Conservation (phyloP, 2,888 invertebrate species). For the Synanthedon tipuliformis region DNA sequence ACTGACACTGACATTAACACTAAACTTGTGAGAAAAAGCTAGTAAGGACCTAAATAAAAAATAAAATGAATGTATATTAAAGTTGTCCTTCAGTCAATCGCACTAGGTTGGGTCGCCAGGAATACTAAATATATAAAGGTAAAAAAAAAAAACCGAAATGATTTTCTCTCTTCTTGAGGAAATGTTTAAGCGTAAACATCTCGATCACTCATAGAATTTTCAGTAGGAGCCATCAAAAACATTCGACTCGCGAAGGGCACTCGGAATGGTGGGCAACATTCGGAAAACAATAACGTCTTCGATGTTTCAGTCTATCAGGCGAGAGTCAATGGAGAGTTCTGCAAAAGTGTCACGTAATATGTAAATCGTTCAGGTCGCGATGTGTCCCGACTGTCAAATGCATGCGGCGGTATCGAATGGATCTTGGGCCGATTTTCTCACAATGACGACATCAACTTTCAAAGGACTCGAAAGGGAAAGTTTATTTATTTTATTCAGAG, state of each 20-base stretch:
- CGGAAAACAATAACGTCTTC: slow-evolving; percentile 61
- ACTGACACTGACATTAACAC: no score
- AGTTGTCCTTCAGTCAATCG: no score
- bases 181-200: slow-evolving; percentile 8
- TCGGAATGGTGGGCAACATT: slow-evolving; percentile 36
- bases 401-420: slow-evolving; percentile 44
- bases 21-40: no score
- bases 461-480: slow-evolving; percentile 27
- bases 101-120: no score
- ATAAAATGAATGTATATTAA: no score
- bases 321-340: slow-evolving; percentile 58
- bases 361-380: slow-evolving; percentile 66
- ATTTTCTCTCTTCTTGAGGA: no score
- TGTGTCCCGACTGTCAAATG: slow-evolving; percentile 64
- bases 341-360: slow-evolving; percentile 68
- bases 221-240: slow-evolving; percentile 45
- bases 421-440: slow-evolving; percentile 49
- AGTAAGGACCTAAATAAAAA: no score
- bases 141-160: no score
- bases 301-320: slow-evolving; percentile 61
- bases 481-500: slow-evolving; percentile 7
- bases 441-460: slow-evolving; percentile 50
- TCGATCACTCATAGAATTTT: slow-evolving; percentile 44
- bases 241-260: slow-evolving; percentile 37
- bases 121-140: no score